These are phyloP conservation scores for Anabas testudineus DNA, from an alignment of 2,797 vertebrate species.

Conservation along the genomic window DNA sequence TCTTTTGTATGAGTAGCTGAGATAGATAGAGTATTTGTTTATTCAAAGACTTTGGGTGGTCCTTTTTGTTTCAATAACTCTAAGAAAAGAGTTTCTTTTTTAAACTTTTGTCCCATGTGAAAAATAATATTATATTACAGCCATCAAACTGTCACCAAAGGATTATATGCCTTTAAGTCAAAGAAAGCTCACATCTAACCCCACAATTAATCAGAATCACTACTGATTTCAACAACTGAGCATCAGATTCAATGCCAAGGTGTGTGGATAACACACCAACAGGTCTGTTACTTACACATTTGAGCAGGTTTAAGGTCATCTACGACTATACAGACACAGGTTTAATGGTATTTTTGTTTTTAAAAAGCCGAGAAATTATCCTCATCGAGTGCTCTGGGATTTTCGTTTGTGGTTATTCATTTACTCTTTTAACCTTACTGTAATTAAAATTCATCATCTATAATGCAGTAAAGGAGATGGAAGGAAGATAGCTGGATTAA, in stretches of 20 bases:
- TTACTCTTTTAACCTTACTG: background rate
- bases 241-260: background rate
- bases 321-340: background rate
- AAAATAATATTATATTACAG: constrained; percentile 22
- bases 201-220: constrained; percentile 31
- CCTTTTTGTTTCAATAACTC: constrained; percentile 47
- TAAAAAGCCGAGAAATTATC: background rate
- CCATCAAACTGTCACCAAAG: constrained; percentile 16
- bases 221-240: constrained; percentile 3
- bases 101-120: constrained; percentile 21
- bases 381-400: background rate
- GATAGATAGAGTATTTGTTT: constrained; percentile 49
- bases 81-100: constrained; percentile 10
- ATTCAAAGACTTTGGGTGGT: constrained; percentile 65
- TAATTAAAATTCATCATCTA: background rate
- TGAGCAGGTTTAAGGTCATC: constrained; percentile 9
- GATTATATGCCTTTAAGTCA: constrained; percentile 23
- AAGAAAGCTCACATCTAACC: constrained; percentile 18
- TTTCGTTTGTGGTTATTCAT: constrained; percentile 7
- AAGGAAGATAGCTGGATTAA: too few species aligned
- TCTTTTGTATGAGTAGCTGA: constrained; percentile 37
- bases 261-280: background rate
- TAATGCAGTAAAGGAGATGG: too few species aligned
- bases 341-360: background rate
- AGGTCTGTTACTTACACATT: background rate